Evolutionary conservation across 2,888 invertebrate species (phyloP).

Genomic region (Lasioglossum villosulum): DNA sequence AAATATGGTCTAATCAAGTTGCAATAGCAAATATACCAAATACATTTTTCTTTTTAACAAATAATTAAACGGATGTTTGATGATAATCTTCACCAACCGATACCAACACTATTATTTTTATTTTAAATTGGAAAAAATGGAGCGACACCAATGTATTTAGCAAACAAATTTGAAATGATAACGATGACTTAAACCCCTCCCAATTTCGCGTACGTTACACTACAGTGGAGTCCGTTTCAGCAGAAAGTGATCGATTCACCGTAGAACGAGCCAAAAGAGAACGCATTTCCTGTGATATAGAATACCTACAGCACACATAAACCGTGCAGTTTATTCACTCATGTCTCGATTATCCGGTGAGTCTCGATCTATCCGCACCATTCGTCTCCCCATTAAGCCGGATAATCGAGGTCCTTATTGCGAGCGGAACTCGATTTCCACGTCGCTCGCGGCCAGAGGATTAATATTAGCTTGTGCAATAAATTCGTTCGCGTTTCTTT

Average conservation of each 20-base stretch:
- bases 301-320: neutral
- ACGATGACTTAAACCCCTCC: neutral
- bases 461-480: constrained; percentile 8
- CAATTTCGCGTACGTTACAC: neutral
- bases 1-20: too few relatives aligned
- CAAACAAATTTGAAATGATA: neutral
- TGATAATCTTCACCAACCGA: too few relatives aligned
- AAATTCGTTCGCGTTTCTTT: constrained; percentile 11
- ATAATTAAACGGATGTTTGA: too few relatives aligned
- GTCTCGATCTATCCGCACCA: constrained; percentile 8
- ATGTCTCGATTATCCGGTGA: constrained; percentile 6
- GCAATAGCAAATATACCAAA: too few relatives aligned
- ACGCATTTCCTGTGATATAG: constrained; percentile 9
- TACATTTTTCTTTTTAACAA: too few relatives aligned
- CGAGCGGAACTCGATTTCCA: constrained; percentile 12
- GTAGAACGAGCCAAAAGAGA: neutral
- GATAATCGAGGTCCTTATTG: constrained; percentile 8
- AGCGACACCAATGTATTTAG: neutral
- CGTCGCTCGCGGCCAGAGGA: constrained; percentile 5
- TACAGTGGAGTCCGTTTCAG: neutral
- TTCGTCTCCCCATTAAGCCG: constrained; percentile 12
- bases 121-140: too few relatives aligned
- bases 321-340: constrained; percentile 3
- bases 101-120: too few relatives aligned
- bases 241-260: constrained; percentile 5